Evolutionary conservation across 2,113 vertebrate genomes (phyloP).

Genomic region (Myodes glareolus): DNA sequence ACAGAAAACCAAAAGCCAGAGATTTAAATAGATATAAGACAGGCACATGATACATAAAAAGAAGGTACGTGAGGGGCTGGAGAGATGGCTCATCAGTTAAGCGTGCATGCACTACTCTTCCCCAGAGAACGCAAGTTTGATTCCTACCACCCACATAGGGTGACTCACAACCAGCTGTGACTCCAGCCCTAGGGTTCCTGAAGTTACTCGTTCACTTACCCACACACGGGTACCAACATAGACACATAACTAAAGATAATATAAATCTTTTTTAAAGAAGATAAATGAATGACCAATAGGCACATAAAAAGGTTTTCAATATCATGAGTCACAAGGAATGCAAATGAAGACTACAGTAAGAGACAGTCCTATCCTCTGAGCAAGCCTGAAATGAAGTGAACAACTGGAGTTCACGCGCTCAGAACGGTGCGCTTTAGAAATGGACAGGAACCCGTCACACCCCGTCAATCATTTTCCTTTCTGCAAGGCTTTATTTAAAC

Average conservation of each 20-base stretch:
- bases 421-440: neutral
- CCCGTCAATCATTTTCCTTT: conserved; percentile 35
- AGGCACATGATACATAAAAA: neutral
- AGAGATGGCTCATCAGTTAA: neutral
- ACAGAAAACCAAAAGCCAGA: neutral
- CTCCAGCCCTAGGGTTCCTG: too few relatives aligned
- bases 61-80: neutral
- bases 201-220: neutral
- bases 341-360: conserved; percentile 56
- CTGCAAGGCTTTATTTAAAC: conserved; percentile 11
- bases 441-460: neutral
- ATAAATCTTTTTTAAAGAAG: neutral
- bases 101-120: neutral
- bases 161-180: neutral
- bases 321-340: neutral
- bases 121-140: neutral
- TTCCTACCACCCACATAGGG: neutral
- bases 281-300: neutral
- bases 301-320: neutral
- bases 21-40: neutral
- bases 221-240: neutral
- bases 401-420: neutral
- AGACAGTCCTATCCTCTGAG: neutral
- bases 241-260: neutral
- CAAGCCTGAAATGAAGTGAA: neutral